Base-by-base conservation (phyloP, 2,113 vertebrate species). In the Hippocampus zosterae region DNA sequence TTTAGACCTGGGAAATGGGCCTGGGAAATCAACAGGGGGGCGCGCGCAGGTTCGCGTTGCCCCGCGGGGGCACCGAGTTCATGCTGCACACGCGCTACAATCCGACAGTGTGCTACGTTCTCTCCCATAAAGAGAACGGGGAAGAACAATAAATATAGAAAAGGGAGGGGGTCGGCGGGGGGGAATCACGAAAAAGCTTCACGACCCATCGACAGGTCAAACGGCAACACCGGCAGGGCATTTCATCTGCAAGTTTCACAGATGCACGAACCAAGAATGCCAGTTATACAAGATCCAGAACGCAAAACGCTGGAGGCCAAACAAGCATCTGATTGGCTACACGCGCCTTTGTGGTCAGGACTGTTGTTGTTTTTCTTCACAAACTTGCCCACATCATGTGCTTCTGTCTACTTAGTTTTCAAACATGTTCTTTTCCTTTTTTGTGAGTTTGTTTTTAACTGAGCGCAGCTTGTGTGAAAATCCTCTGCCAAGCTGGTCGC, bases 21-120 rank as follows among this genome's bases (percentile, higher is more conserved):
- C 84, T 91, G 88, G 87, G 88, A 91, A 90, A 88, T 77, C 83
- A 79, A 77, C 83, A 75, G 87, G 88, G 87, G 88, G 84, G 83
- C 68, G 76, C 70, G 50, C 66, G 42, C 50, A 69, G 80, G 79
- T 84, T 79, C 79, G 42, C 2, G 68, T 64, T 68, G 67, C 77
- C 78, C 86, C 75, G 82, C 81, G 83, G 85, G 42, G 79, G 52
- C 64, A 65, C 70, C 21, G 60, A 9, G 60, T 63, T 76, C 75
- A 80, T 59, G 80, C 79, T 68, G 44, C 73, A 13, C 33, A 18
- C 63, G 68, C 73, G 81, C 86, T 86, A 84, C 82, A 84, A 82
- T 76, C 76, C 88, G 71, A 79, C 40, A 79, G 80, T 48, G 74
- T 65, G 69, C 77, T 71, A 53, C 44, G 80, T 76, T 86, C 81